These are phyloP conservation scores for Batillaria attramentaria DNA, from an alignment of 1,140 invertebrate species.

Conservation along the genomic window DNA sequence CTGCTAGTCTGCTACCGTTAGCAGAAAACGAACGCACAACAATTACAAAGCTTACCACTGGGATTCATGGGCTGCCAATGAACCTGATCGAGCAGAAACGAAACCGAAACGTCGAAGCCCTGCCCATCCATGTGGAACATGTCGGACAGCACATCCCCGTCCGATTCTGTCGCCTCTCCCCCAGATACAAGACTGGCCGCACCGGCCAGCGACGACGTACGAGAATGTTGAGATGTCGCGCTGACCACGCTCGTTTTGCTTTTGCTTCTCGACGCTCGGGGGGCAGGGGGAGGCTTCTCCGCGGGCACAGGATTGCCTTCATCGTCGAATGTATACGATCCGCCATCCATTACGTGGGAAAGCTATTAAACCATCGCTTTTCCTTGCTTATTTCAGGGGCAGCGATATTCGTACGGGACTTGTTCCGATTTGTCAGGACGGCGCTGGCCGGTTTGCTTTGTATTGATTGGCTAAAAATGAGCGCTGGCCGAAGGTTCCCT, in stretches of 20 bases:
- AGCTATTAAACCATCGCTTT: too few relatives aligned
- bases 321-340: slow-evolving; percentile 21
- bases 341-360: slow-evolving; percentile 7
- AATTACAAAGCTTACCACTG: neutral
- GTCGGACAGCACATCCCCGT: slow-evolving; percentile 5
- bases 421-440: slow-evolving; percentile 9
- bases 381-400: neutral
- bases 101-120: slow-evolving; percentile 9
- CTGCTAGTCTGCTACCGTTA: too few relatives aligned
- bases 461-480: slow-evolving; percentile 16
- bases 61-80: neutral
- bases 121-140: slow-evolving; percentile 24
- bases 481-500: too few relatives aligned
- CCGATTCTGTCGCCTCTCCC: neutral
- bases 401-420: neutral
- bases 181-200: neutral
- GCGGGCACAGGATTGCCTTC: slow-evolving; percentile 7
- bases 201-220: neutral
- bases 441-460: neutral
- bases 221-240: neutral
- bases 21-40: neutral
- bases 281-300: slow-evolving; percentile 5
- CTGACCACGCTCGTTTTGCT: neutral
- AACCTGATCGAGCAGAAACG: neutral
- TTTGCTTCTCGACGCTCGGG: neutral